Evolutionary conservation across 2,888 invertebrate species (phyloP).

Genomic region (Cheilosia impressa): DNA sequence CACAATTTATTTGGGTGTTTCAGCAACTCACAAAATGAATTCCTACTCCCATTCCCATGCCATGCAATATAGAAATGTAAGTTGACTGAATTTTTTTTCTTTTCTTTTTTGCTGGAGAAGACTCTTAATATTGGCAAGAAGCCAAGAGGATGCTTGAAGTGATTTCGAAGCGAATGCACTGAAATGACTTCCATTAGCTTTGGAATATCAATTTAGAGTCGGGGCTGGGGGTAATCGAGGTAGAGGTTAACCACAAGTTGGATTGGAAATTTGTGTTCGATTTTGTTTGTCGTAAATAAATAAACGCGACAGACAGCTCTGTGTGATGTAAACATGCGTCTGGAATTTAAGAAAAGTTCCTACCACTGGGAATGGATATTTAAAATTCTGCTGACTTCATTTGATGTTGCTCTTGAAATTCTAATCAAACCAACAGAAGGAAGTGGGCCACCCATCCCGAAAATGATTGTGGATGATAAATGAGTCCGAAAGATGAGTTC

Average conservation of each 20-base stretch:
- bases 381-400: no score
- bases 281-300: conserved; percentile 42
- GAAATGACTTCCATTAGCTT: conserved; percentile 63
- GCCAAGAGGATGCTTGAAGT: conserved; percentile 53
- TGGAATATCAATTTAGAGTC: conserved; percentile 46
- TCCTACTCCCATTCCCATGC: conserved; percentile 19
- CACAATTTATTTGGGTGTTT: conserved; percentile 69
- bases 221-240: conserved; percentile 45
- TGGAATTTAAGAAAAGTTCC: neutral
- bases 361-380: no score
- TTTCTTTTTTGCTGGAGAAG: conserved; percentile 3
- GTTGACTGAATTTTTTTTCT: neutral
- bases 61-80: conserved; percentile 20
- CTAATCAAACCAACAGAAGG: no score
- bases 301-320: conserved; percentile 2
- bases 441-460: no score
- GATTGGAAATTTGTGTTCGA: conserved; percentile 50
- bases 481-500: no score
- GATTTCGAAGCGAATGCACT: conserved; percentile 52
- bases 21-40: conserved; percentile 48
- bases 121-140: conserved; percentile 46
- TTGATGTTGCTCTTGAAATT: no score
- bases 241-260: conserved; percentile 49
- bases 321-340: neutral
- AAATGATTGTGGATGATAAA: no score